phyloP scores from a whole-genome alignment of 2,797 vertebrate species.

The Myotis myotis region DNA sequence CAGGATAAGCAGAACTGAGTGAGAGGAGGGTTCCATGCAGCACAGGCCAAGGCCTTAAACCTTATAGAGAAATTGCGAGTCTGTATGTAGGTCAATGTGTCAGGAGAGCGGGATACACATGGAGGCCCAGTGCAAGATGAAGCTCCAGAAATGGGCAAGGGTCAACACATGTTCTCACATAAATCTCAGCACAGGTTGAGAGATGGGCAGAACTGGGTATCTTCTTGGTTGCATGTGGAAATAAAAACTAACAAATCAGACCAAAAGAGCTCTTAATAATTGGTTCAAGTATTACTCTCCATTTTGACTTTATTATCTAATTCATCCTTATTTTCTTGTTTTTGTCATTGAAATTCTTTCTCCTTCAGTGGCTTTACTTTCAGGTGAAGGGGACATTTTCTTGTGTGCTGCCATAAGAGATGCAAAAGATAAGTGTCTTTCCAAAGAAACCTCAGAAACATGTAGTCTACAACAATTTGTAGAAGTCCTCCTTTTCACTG shows the following conservation, averaged over 20 bases:
- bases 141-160: neutral
- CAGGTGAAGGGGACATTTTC: neutral
- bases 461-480: neutral
- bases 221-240: neutral
- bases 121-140: neutral
- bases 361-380: neutral
- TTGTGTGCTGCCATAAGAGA: neutral
- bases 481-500: neutral
- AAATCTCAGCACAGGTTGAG: neutral
- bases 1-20: neutral
- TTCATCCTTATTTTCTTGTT: neutral
- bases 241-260: neutral
- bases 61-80: neutral
- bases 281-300: neutral
- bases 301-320: neutral
- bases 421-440: neutral
- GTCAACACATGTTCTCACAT: neutral
- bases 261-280: neutral
- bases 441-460: neutral
- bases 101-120: neutral
- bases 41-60: neutral
- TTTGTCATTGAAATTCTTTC: neutral
- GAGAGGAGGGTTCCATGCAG: neutral
- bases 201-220: neutral
- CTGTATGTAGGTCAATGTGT: neutral